Evolutionary conservation across 2,797 vertebrate species (phyloP), one percentile per base, ranked within the genome.

Genomic region (Amniataba percoides): DNA sequence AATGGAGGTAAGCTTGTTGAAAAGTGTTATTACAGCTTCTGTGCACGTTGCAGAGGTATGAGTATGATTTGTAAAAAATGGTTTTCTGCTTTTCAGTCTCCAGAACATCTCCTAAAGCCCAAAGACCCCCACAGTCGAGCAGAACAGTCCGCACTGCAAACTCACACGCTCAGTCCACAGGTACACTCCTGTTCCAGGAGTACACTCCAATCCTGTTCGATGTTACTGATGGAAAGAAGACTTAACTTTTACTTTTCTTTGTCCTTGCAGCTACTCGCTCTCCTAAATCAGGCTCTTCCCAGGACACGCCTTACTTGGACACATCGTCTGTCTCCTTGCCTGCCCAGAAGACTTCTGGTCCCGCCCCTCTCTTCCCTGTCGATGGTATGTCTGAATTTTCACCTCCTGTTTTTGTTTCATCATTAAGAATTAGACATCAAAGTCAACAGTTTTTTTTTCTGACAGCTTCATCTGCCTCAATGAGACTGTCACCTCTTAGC

Each of bases 81-180:
- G 0, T 16, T 45, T 63, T 74, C 0, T 81, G 15, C 19, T 42
- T 81, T 71, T 72, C 80, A 93, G 92, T 94, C 5, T 82, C 92
- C 36, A 92, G 91, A 84, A 93, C 93, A 15, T 94, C 94, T 40
- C 94, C 94, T 11, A 95, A 95, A 91, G 84, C 91, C 69, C 94
- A 95, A 88, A 93, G 94, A 90, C 89, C 87, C 46, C 85, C 89
- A 63, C 94, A 92, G 83, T 89, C 89, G 0, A 94, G 89, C 78
- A 86, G 93, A 79, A 88, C 91, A 43, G 86, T 71, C 57, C 93
- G 94, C 15, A 67, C 78, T 60, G 66, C 87, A 53, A 94, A 93
- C 89, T 83, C 90, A 11, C 93, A 93, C 60, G 9, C 74, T 74
- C 92, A 92, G 71, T 85, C 92, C 31, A 79, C 91, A 85, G 89